Conservation (phyloP, 2,113 vertebrate genomes). For the Daphoenositta chrysoptera region DNA sequence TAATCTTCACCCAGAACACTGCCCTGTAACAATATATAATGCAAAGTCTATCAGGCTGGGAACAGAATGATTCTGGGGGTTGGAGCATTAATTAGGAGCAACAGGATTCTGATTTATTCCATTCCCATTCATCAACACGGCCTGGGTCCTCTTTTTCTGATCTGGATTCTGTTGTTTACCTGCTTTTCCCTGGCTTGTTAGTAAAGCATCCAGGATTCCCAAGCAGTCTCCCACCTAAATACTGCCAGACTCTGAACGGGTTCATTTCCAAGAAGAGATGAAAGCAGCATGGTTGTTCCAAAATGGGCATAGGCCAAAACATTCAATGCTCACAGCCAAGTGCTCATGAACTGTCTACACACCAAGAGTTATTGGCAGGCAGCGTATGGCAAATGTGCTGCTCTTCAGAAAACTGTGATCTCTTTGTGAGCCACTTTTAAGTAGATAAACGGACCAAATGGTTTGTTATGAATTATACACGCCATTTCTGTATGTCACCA, state of each 20-base stretch:
- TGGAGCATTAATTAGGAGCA: slow-evolving; percentile 1
- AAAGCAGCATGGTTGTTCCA: slow-evolving; percentile 6
- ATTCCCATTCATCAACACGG: neutral
- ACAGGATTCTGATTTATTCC: neutral
- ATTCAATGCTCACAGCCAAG: neutral
- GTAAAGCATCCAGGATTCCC: neutral
- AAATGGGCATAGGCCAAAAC: slow-evolving; percentile 48
- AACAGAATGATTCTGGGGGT: neutral
- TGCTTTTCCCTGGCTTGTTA: neutral
- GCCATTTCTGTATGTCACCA: neutral
- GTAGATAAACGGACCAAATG: slow-evolving; percentile 10
- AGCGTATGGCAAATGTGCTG: slow-evolving; percentile 17
- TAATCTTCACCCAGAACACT: neutral
- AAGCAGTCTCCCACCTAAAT: neutral
- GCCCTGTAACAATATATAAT: neutral
- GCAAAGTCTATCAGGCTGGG: neutral
- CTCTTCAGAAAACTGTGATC: slow-evolving; percentile 38
- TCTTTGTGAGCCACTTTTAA: slow-evolving; percentile 21
- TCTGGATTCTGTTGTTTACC: neutral
- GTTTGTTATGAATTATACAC: neutral
- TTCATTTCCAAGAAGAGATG: slow-evolving; percentile 28
- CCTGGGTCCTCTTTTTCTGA: neutral
- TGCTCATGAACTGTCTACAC: slow-evolving; percentile 32
- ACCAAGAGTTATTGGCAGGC: slow-evolving; percentile 37
- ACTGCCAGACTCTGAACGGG: neutral